Evolutionary conservation across 2,888 invertebrate genomes (phyloP).

Genomic region (Lepetodrilus schrolli): DNA sequence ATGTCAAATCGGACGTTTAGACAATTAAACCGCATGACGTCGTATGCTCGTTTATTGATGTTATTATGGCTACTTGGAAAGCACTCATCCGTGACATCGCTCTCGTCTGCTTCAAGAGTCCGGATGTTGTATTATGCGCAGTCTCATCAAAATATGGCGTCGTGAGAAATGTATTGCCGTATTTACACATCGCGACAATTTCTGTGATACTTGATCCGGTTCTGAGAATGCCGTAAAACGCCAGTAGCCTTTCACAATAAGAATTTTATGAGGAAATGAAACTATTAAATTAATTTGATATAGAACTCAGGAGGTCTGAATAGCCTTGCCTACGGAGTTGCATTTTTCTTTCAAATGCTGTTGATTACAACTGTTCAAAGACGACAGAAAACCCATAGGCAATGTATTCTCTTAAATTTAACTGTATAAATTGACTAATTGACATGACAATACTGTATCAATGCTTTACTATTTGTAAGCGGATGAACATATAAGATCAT

Average conservation of each 20-base stretch:
- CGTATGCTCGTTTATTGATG: constrained; percentile 14
- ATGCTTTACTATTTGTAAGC: no score
- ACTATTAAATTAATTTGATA: constrained; percentile 19
- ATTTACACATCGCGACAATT: not conserved
- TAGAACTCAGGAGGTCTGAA: not conserved
- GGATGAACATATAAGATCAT: no score
- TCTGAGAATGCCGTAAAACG: constrained; percentile 3
- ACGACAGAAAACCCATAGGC: not conserved
- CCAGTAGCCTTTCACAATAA: constrained; percentile 7
- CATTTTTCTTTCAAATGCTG: not conserved
- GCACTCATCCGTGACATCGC: constrained; percentile 4
- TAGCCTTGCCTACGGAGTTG: not conserved
- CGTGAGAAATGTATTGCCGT: not conserved
- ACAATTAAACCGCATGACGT: constrained; percentile 23
- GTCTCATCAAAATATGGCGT: constrained; percentile 10
- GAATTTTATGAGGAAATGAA: constrained; percentile 17
- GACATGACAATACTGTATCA: not conserved
- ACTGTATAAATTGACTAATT: not conserved
- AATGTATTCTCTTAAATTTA: not conserved
- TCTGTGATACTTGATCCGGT: not conserved
- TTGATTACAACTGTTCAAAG: not conserved
- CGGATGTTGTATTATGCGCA: constrained; percentile 17
- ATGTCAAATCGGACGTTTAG: not conserved
- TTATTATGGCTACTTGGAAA: not conserved
- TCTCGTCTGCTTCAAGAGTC: not conserved